A percentile compares a stretch with the other conserved stretches of the same genome.
These are phyloP conservation scores for Bos javanicus DNA, from an alignment of 2,113 vertebrate genomes.

Conservation along the genomic window DNA sequence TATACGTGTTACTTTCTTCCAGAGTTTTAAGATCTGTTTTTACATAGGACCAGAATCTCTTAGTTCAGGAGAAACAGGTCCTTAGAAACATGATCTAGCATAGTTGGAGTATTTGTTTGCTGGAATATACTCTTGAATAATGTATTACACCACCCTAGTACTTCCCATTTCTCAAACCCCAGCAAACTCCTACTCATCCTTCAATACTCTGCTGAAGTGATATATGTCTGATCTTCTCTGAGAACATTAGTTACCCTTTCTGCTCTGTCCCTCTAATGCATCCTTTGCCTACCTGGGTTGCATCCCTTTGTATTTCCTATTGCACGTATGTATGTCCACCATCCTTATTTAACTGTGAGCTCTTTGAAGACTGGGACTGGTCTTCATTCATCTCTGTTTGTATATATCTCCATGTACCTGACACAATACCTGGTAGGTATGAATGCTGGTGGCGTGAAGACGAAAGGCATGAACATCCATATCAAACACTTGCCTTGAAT, in stretches of 20 bases:
- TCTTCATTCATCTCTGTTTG: not conserved
- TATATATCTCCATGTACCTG: not conserved
- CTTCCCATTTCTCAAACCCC: not conserved
- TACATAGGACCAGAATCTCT: not conserved
- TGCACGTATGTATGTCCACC: not conserved
- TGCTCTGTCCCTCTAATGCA: not conserved
- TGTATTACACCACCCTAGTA: not conserved
- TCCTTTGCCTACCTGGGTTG: not conserved
- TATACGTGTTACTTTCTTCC: not conserved
- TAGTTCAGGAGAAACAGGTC: not conserved
- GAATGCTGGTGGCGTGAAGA: not conserved
- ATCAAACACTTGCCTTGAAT: not conserved
- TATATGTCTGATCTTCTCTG: not conserved
- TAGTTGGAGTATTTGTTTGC: not conserved
- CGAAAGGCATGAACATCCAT: not conserved
- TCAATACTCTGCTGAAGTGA: not conserved
- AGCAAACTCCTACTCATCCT: not conserved
- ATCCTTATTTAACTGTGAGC: not conserved
- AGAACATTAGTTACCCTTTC: not conserved
- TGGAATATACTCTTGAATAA: not conserved
- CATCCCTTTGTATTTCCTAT: not conserved
- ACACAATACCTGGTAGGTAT: not conserved
- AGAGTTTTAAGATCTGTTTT: not conserved
- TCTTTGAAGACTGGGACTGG: not conserved
- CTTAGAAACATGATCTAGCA: not conserved